These are phyloP conservation scores for Actinopyga echinites DNA, from an alignment of 53 echinoderm and acorn worm species.

Conservation along the genomic window DNA sequence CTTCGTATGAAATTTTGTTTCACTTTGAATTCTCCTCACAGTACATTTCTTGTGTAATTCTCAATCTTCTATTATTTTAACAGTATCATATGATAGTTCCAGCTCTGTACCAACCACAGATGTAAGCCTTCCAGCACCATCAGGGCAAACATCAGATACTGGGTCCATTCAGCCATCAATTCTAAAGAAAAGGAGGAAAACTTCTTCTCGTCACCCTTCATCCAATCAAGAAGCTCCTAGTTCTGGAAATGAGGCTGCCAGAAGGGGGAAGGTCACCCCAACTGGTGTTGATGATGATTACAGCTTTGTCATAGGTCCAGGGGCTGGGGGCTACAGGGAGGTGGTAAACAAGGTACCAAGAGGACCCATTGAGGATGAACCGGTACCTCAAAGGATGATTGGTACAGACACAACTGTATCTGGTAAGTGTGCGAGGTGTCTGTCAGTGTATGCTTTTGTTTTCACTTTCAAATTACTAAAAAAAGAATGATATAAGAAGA, in stretches of 20 bases:
- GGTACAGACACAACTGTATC: no score
- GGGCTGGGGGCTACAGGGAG: background rate
- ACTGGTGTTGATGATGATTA: constrained; percentile 81
- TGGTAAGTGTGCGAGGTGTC: no score
- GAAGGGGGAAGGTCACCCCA: constrained; percentile 32
- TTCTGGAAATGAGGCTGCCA: constrained; percentile 2
- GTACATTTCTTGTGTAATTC: background rate
- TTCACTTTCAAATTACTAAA: no score
- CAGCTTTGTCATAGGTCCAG: constrained; percentile 86
- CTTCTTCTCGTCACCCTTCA: background rate
- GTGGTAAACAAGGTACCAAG: background rate
- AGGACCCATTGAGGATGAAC: no score
- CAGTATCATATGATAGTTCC: constrained; percentile 94
- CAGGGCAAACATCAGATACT: constrained; percentile 33
- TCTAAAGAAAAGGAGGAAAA: constrained; percentile 10
- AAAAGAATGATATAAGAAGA: no score
- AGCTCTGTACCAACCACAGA: constrained; percentile 96
- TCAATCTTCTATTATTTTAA: background rate
- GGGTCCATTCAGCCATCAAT: constrained; percentile 42
- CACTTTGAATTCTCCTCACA: background rate
- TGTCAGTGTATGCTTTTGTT: no score
- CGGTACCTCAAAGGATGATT: no score
- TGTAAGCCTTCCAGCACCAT: constrained; percentile 59
- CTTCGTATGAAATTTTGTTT: background rate
- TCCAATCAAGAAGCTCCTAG: background rate